Evolutionary conservation across 2,888 invertebrate genomes (phyloP).

Genomic region (Drymonia ruficornis): DNA sequence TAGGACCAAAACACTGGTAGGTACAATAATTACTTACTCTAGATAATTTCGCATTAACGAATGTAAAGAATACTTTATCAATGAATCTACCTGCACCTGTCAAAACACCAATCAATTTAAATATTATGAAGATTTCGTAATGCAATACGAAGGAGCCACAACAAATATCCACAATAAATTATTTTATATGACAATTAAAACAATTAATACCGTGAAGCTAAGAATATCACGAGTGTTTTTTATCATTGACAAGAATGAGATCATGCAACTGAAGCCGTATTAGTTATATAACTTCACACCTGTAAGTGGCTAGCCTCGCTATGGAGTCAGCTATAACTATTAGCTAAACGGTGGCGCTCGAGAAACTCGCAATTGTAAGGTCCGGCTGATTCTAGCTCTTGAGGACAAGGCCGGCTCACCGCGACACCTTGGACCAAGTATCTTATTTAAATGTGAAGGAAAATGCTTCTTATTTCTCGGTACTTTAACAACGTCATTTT

Average conservation of each 20-base stretch:
- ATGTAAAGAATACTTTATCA: no score
- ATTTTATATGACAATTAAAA: no score
- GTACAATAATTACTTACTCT: no score
- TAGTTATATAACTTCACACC: background rate
- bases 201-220: background rate
- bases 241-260: constrained; percentile 8
- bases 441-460: background rate
- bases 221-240: background rate
- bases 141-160: no score
- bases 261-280: constrained; percentile 2
- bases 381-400: constrained; percentile 49
- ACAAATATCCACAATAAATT: no score
- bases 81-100: no score
- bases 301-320: background rate
- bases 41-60: no score
- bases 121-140: no score
- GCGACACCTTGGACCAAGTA: constrained; percentile 24
- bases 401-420: constrained; percentile 56
- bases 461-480: no score
- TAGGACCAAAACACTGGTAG: no score
- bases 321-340: no score
- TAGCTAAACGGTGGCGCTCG: constrained; percentile 11
- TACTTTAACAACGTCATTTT: background rate
- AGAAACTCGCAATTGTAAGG: constrained; percentile 50
- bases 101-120: no score